Evolutionary conservation across 1,140 invertebrate genomes (phyloP).

Genomic region (Lutraria rhynchaena): DNA sequence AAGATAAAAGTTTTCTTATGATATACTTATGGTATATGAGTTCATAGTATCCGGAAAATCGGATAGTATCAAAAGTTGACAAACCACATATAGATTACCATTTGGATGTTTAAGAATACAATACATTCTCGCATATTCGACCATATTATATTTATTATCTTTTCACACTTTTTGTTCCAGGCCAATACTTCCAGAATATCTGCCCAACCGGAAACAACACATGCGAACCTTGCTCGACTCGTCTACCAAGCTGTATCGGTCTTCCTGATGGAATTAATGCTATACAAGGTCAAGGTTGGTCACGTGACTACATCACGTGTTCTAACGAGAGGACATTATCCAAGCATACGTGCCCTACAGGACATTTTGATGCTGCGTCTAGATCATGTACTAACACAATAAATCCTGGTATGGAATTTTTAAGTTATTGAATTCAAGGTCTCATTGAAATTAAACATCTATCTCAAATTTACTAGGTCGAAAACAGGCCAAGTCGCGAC

Average conservation of each 20-base stretch:
- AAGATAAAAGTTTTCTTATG: too few relatives aligned
- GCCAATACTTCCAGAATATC: conserved; percentile 41
- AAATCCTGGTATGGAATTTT: conserved; percentile 29
- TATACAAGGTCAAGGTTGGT: conserved; percentile 14
- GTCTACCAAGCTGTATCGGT: conserved; percentile 36
- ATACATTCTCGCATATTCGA: too few relatives aligned
- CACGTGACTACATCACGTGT: conserved; percentile 37
- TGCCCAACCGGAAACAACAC: conserved; percentile 28
- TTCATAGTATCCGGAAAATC: too few relatives aligned
- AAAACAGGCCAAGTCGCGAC: too few relatives aligned
- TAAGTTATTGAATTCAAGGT: too few relatives aligned
- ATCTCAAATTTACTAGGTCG: neutral
- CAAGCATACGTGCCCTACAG: conserved; percentile 11
- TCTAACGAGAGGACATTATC: conserved; percentile 19
- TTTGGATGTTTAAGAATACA: too few relatives aligned
- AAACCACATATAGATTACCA: too few relatives aligned
- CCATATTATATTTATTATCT: too few relatives aligned
- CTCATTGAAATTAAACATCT: neutral
- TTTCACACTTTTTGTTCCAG: conserved; percentile 20
- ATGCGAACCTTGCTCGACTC: conserved; percentile 21
- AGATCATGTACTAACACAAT: conserved; percentile 6
- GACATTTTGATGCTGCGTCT: conserved; percentile 29
- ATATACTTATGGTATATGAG: too few relatives aligned
- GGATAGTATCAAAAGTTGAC: too few relatives aligned
- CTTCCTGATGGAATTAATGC: conserved; percentile 30